Percentiles rank a stretch among this genome's conserved stretches.
Evolutionary conservation across 2,113 vertebrate genomes (phyloP).

Genomic region (Syngnathoides biaculeatus): DNA sequence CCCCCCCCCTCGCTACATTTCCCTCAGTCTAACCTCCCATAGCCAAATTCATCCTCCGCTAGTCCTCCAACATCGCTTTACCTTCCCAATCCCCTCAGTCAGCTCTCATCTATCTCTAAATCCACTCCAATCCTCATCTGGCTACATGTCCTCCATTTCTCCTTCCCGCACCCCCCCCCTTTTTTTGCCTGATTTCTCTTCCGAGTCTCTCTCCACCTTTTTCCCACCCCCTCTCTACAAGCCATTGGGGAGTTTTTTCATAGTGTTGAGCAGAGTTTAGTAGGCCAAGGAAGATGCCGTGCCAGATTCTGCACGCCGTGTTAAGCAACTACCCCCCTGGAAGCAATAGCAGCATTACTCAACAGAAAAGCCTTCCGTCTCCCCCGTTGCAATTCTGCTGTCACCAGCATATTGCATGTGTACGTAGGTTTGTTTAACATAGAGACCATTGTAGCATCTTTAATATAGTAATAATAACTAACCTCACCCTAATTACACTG

Average conservation of each 20-base stretch:
- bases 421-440: slow-evolving; percentile 51
- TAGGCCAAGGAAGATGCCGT: slow-evolving; percentile 57
- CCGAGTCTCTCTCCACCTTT: slow-evolving; percentile 17
- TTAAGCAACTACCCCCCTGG: slow-evolving; percentile 56
- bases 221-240: slow-evolving; percentile 32
- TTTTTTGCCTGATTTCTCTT: slow-evolving; percentile 14
- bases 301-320: slow-evolving; percentile 50
- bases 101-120: slow-evolving; percentile 59
- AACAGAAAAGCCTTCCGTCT: slow-evolving; percentile 53
- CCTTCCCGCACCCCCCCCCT: slow-evolving; percentile 29
- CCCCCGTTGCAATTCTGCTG: slow-evolving; percentile 47
- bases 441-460: slow-evolving; percentile 41
- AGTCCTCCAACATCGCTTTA: slow-evolving; percentile 48
- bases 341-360: slow-evolving; percentile 61
- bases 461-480: slow-evolving; percentile 10
- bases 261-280: slow-evolving; percentile 67
- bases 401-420: slow-evolving; percentile 26
- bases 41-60: slow-evolving; percentile 50
- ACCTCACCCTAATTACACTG: background rate
- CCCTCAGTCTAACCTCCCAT: slow-evolving; percentile 37
- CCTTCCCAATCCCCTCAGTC: slow-evolving; percentile 53
- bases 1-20: background rate
- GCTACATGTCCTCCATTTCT: slow-evolving; percentile 51
- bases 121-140: slow-evolving; percentile 59
- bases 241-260: slow-evolving; percentile 58